A percentile compares a stretch with the other conserved stretches of the same genome.
These are phyloP conservation scores for Speoplatyrhinus poulsoni DNA, from an alignment of 2,113 vertebrate genomes.

Conservation along the genomic window DNA sequence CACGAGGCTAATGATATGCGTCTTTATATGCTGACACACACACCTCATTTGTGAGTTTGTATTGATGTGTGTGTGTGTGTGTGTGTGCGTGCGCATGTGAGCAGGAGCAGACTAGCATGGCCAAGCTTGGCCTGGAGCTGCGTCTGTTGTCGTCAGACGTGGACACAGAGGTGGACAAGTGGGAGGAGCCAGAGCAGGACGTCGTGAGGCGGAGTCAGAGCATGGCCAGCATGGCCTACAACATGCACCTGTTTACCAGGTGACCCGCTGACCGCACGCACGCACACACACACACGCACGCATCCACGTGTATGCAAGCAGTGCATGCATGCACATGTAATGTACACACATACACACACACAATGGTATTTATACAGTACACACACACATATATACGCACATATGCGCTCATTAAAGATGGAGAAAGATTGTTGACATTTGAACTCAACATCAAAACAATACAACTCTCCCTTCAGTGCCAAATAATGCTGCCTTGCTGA, in stretches of 20 bases:
- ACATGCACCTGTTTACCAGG: slow-evolving; percentile 97
- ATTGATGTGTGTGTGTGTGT: background rate
- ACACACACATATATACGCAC: background rate
- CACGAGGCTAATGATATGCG: too few species aligned
- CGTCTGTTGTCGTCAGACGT: slow-evolving; percentile 88
- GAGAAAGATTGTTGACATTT: too few species aligned
- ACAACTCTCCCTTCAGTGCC: too few species aligned
- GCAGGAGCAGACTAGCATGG: slow-evolving; percentile 91
- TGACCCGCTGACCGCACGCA: slow-evolving; percentile 48
- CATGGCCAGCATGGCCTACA: slow-evolving; percentile 93
- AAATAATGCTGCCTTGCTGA: too few species aligned
- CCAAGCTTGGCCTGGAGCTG: slow-evolving; percentile 91
- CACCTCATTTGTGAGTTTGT: background rate
- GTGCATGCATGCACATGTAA: background rate
- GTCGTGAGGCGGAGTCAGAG: slow-evolving; percentile 84
- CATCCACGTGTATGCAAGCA: background rate
- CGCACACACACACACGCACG: background rate
- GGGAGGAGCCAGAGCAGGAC: slow-evolving; percentile 93
- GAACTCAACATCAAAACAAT: too few species aligned
- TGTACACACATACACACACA: background rate
- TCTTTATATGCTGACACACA: too few species aligned
- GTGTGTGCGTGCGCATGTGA: slow-evolving; percentile 46
- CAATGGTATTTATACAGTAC: background rate
- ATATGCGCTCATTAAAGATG: background rate
- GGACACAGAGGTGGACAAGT: slow-evolving; percentile 91